Evolutionary conservation across 2,888 invertebrate species (phyloP).

Genomic region (Aplocera efformata): DNA sequence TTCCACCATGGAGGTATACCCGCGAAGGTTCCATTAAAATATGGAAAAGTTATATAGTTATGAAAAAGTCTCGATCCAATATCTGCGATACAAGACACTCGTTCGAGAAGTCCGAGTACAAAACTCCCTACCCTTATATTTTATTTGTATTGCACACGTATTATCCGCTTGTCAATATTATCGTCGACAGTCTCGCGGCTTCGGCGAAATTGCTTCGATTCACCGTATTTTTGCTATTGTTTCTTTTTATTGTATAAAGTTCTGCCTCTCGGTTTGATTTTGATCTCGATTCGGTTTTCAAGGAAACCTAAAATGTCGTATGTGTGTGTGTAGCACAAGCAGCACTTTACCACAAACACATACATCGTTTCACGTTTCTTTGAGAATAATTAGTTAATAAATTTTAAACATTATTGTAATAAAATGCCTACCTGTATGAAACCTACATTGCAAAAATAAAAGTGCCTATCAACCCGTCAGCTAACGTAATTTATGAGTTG

Average conservation of each 20-base stretch:
- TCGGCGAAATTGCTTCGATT: conserved; percentile 56
- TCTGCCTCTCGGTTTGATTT: not conserved
- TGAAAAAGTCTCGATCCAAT: not conserved
- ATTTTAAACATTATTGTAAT: too few species aligned
- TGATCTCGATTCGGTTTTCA: too few species aligned
- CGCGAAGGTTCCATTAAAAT: too few species aligned
- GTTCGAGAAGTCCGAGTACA: conserved; percentile 36
- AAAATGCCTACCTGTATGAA: too few species aligned
- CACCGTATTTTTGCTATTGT: conserved; percentile 39
- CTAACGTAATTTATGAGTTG: too few species aligned
- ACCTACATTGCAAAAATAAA: too few species aligned
- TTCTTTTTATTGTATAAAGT: conserved; percentile 29
- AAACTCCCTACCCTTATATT: conserved; percentile 40
- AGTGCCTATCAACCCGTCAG: too few species aligned
- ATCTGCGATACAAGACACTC: conserved; percentile 22
- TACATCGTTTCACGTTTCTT: not conserved
- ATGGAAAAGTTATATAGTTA: too few species aligned
- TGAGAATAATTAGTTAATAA: not conserved
- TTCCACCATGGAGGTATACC: too few species aligned
- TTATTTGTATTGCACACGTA: conserved; percentile 62
- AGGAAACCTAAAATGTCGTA: too few species aligned
- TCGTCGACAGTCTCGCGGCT: conserved; percentile 52
- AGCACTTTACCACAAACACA: too few species aligned
- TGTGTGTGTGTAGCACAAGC: too few species aligned
- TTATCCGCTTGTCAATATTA: conserved; percentile 71